Evolutionary conservation across 2,888 invertebrate genomes (phyloP), one percentile per base, ranked within the genome.

Genomic region (Dynastes maya): DNA sequence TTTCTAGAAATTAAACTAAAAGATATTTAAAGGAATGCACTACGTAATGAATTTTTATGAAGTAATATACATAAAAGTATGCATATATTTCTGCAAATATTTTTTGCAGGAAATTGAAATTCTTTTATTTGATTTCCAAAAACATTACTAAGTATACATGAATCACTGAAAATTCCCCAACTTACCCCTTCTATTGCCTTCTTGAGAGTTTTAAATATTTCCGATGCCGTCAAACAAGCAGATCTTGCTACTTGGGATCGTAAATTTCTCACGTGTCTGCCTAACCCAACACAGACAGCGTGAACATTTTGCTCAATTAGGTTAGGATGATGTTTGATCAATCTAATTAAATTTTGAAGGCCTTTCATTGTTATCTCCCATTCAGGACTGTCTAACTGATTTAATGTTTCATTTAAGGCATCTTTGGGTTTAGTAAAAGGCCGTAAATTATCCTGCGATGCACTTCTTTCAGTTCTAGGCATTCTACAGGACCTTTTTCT

Each of bases 181-280:
- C 90, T 90, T 88, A 93, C 93, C 82, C 91, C 87, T 86, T 94
- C 94, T 87, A 93, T 83, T n/a, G 87, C 86, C 82, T 86, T 86
- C 76, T 87, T 88, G 79, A 93, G 92, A 2, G 92, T 89, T 40
- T 90, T 89, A 86, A 97, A 98, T 82, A 99, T 88, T 80, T 97
- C 95, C 0, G 94, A 94, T 61, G 97, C 90, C 6, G 95, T 93
- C 80, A 93, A 91, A 85, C 98, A 97, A 16, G 98, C 97, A 2
- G 95, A 92, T 68, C 98, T 91, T 0, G 98, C 95, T 0, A 98
- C 98, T 86, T 98, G 96, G 0, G 98, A 98, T 32, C 99, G 92
- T 80, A 99, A 90, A 88, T 97, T 98, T 82, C 95, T 94, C 67
- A 97, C 94, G 85, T 97, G 95, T 80, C 92, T 91, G 0, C 95